Evolutionary conservation across 1,140 invertebrate species (phyloP).

Genomic region (Grapholita molesta): DNA sequence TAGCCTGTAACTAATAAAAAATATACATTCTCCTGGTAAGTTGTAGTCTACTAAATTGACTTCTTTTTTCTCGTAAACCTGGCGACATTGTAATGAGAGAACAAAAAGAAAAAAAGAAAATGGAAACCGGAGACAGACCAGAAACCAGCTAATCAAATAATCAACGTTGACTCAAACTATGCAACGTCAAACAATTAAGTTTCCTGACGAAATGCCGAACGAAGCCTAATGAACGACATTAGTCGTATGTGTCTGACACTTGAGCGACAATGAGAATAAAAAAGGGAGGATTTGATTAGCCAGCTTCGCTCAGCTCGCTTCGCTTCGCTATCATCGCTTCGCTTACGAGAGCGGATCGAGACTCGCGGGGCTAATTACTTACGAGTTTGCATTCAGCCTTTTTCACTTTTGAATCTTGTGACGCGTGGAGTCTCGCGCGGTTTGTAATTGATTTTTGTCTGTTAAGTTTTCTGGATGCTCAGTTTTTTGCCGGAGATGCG

Average conservation of each 20-base stretch:
- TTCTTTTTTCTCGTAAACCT: too few relatives aligned
- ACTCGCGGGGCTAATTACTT: conserved; percentile 1
- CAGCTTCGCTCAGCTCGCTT: background rate
- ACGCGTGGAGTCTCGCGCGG: background rate
- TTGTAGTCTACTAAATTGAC: too few relatives aligned
- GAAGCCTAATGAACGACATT: background rate
- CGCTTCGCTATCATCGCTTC: background rate
- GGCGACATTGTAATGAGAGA: too few relatives aligned
- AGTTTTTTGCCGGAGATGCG: background rate
- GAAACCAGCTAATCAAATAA: background rate
- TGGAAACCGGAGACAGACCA: background rate
- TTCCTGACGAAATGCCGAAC: background rate
- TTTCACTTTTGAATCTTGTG: background rate
- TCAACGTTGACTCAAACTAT: background rate
- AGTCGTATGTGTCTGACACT: background rate
- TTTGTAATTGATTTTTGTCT: background rate
- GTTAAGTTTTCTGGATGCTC: background rate
- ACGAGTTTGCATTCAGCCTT: background rate
- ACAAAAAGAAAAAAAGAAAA: background rate
- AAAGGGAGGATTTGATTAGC: background rate
- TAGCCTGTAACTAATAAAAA: too few relatives aligned
- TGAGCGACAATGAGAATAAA: background rate
- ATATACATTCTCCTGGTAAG: too few relatives aligned
- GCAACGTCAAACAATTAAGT: background rate
- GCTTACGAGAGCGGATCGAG: background rate